Conservation (phyloP, 1,140 invertebrate species). For the Choristoneura fumiferana region DNA sequence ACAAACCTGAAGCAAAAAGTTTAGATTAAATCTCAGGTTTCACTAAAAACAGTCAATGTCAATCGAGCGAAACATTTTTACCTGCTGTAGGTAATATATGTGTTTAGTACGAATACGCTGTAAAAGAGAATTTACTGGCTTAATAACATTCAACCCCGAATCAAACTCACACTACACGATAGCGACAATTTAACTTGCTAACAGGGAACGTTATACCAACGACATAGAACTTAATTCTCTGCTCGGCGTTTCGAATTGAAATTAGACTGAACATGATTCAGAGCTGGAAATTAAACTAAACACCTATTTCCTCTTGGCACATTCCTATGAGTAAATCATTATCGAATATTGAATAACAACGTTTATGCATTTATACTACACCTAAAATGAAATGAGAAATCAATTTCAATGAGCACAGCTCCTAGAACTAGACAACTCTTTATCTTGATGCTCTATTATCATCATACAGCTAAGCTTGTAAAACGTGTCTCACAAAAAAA, state of each 20-base stretch:
- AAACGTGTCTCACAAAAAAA: too few species aligned
- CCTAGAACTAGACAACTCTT: too few species aligned
- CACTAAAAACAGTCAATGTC: neutral
- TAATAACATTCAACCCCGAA: constrained; percentile 14
- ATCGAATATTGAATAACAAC: too few species aligned
- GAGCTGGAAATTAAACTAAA: constrained; percentile 14
- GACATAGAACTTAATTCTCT: neutral
- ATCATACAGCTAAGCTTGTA: too few species aligned
- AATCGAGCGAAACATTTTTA: neutral
- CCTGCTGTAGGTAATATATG: neutral
- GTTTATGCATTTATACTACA: too few species aligned
- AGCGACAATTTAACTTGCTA: neutral
- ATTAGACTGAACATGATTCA: constrained; percentile 11
- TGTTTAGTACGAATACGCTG: neutral
- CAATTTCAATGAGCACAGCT: too few species aligned
- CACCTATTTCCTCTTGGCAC: constrained; percentile 6
- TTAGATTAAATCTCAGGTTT: too few species aligned
- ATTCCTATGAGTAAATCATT: neutral
- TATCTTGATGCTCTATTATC: too few species aligned
- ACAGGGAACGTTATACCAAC: neutral
- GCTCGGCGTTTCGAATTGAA: neutral
- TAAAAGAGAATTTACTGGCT: constrained; percentile 10
- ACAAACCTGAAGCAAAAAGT: too few species aligned
- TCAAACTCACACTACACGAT: constrained; percentile 3
- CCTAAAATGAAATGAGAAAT: too few species aligned